A percentile compares a stretch with the other conserved stretches of the same genome.
Conservation (phyloP, 2,113 vertebrate species). For the Poecile atricapillus region DNA sequence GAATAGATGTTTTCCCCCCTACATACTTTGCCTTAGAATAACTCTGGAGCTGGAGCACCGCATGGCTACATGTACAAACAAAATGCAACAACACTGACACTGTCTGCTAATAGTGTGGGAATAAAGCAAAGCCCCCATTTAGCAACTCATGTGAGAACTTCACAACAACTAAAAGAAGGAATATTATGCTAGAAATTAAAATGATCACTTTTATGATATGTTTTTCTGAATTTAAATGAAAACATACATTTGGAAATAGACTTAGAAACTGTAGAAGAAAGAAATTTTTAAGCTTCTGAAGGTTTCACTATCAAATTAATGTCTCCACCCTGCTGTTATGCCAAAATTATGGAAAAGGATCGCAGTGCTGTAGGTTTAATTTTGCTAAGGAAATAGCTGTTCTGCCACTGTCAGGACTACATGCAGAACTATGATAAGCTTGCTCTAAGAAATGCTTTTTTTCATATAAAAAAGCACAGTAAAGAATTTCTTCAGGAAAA, state of each 20-base stretch:
- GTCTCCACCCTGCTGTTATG: not conserved
- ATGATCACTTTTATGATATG: not conserved
- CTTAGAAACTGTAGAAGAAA: not conserved
- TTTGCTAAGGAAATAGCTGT: not conserved
- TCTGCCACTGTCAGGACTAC: not conserved
- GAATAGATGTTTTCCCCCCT: not conserved
- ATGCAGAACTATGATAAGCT: constrained; percentile 7
- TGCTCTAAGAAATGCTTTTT: not conserved
- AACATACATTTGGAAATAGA: not conserved
- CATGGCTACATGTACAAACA: not conserved
- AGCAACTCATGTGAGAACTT: not conserved
- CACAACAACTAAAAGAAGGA: not conserved
- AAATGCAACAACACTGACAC: not conserved
- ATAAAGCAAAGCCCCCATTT: not conserved
- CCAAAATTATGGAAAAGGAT: not conserved
- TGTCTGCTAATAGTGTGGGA: not conserved
- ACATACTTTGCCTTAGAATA: not conserved
- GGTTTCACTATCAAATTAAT: not conserved
- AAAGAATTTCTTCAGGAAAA: constrained; percentile 2
- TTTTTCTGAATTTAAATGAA: not conserved
- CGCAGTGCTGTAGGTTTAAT: not conserved
- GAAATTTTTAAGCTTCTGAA: not conserved
- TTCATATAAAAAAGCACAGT: constrained; percentile 7
- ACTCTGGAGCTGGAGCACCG: not conserved
- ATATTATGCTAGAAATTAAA: not conserved